Evolutionary conservation across 1,140 invertebrate genomes (phyloP).

Genomic region (Caenorhabditis latens): DNA sequence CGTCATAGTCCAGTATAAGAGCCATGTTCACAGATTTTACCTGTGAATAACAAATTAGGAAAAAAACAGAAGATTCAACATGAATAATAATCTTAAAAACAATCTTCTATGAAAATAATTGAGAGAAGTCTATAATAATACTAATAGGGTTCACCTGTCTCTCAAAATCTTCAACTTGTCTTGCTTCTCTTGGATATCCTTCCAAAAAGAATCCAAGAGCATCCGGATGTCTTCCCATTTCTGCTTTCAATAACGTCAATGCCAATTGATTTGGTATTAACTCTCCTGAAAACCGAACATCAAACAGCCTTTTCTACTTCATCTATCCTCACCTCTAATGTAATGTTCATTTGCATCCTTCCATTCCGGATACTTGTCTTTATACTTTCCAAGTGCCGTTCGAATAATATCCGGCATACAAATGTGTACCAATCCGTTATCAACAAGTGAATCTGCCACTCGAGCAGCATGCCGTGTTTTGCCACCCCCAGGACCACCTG

Average conservation of each 20-base stretch:
- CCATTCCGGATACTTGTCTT: slow-evolving; percentile 76
- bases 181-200: slow-evolving; percentile 72
- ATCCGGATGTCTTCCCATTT: slow-evolving; percentile 76
- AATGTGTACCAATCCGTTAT: slow-evolving; percentile 75
- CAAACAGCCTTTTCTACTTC: background rate
- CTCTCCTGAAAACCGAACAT: slow-evolving; percentile 67
- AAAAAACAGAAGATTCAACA: background rate
- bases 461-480: slow-evolving; percentile 75
- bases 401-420: slow-evolving; percentile 76
- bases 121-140: no score
- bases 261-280: slow-evolving; percentile 77
- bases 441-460: slow-evolving; percentile 70
- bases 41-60: slow-evolving; percentile 62
- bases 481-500: slow-evolving; percentile 76
- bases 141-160: slow-evolving; percentile 65
- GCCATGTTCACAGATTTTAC: slow-evolving; percentile 77
- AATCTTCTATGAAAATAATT: no score
- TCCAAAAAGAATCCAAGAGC: slow-evolving; percentile 75
- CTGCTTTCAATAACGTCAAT: slow-evolving; percentile 75
- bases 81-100: no score
- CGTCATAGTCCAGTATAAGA: slow-evolving; percentile 76
- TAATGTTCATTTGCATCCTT: slow-evolving; percentile 74
- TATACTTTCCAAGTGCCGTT: slow-evolving; percentile 73
- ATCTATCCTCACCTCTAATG: slow-evolving; percentile 66
- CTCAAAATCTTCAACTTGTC: slow-evolving; percentile 77